Conservation (phyloP, 1,140 invertebrate genomes). For the Hesperophylax magnus region DNA sequence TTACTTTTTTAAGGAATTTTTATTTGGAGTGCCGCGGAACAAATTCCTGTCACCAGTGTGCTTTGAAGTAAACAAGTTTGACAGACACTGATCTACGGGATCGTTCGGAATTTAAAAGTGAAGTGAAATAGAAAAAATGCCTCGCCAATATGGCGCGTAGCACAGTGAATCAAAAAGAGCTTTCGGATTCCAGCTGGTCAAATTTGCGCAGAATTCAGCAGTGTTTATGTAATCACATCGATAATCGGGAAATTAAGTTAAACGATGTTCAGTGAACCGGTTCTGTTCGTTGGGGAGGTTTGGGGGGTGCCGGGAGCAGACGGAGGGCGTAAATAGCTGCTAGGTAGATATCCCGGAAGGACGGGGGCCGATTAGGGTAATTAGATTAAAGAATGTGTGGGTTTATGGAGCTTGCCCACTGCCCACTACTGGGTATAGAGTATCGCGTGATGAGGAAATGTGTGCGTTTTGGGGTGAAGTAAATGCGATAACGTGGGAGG, state of each 20-base stretch:
- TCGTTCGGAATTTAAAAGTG: background rate
- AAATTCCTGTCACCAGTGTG: too few relatives aligned
- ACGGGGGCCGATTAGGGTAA: slow-evolving; percentile 4
- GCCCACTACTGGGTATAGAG: too few relatives aligned
- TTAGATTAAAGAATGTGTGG: background rate
- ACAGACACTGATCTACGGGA: too few relatives aligned
- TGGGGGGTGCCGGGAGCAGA: background rate
- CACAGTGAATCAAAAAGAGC: slow-evolving; percentile 12
- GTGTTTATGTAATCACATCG: slow-evolving; percentile 36
- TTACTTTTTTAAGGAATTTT: too few relatives aligned
- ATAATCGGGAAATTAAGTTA: slow-evolving; percentile 40
- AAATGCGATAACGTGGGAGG: too few relatives aligned
- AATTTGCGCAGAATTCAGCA: slow-evolving; percentile 24
- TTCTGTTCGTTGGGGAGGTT: background rate
- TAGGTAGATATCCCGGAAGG: too few relatives aligned
- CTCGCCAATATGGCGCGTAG: background rate
- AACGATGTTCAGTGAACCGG: slow-evolving; percentile 37
- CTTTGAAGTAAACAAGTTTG: too few relatives aligned
- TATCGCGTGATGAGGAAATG: too few relatives aligned
- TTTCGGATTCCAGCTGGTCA: slow-evolving; percentile 30
- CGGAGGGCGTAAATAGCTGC: background rate
- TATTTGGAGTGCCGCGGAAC: too few relatives aligned
- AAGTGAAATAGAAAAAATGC: background rate
- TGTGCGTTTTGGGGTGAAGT: too few relatives aligned
- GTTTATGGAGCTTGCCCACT: background rate